These are phyloP conservation scores for Aspidiotus rigidus DNA, from an alignment of 2,888 invertebrate genomes.

Conservation along the genomic window DNA sequence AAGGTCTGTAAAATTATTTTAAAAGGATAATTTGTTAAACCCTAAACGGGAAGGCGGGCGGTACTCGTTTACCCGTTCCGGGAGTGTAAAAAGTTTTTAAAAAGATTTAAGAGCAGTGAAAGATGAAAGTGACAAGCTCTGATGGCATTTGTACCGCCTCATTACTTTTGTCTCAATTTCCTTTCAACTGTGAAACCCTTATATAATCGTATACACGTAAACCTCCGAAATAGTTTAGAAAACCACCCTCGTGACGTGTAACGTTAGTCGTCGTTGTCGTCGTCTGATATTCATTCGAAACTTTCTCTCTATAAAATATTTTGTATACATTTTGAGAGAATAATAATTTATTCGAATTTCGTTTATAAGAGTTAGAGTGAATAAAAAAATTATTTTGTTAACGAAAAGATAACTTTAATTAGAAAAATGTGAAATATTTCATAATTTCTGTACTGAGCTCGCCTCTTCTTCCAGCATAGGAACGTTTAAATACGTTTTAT, in stretches of 20 bases:
- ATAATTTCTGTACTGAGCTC: no score
- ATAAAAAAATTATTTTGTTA: no score
- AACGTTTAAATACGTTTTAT: no score
- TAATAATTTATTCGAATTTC: no score
- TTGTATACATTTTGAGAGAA: no score
- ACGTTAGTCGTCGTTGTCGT: no score
- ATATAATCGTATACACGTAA: background rate
- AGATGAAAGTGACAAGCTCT: conserved; percentile 34
- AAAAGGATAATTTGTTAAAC: conserved; percentile 30
- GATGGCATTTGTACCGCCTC: conserved; percentile 35
- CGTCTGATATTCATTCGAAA: no score
- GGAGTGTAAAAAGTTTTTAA: conserved; percentile 17
- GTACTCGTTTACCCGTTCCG: background rate
- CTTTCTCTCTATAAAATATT: no score
- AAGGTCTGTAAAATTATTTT: conserved; percentile 19
- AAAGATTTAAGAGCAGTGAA: conserved; percentile 30
- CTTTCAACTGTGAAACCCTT: conserved; percentile 28
- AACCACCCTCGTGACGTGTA: background rate
- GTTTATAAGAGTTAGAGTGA: no score
- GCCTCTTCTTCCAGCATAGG: no score
- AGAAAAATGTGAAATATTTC: no score
- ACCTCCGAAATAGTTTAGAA: background rate
- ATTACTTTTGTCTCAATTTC: conserved; percentile 34
- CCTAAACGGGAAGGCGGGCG: background rate
- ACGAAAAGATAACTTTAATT: no score